These are phyloP conservation scores for Choristoneura rosaceana DNA, from an alignment of 2,888 invertebrate genomes.

Conservation along the genomic window DNA sequence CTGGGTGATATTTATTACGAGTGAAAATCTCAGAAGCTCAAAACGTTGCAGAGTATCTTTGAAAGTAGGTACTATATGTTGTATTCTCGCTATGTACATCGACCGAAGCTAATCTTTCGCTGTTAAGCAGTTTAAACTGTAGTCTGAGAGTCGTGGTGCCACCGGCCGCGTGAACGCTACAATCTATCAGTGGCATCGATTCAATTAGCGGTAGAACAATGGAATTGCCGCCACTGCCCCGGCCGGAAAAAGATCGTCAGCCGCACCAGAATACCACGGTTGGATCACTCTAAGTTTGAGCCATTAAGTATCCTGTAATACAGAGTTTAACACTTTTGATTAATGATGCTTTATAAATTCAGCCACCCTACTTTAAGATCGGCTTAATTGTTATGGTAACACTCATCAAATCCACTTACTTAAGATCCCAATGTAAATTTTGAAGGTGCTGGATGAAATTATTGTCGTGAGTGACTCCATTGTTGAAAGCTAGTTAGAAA, in stretches of 20 bases:
- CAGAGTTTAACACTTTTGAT: not conserved
- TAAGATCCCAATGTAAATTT: no score
- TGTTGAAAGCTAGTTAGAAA: no score
- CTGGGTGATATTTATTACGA: no score
- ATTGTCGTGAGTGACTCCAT: no score
- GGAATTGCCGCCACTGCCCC: slow-evolving; percentile 53
- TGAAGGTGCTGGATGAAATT: no score
- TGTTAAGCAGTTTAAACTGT: not conserved
- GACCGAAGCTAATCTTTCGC: not conserved
- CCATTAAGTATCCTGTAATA: slow-evolving; percentile 4
- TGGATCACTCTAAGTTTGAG: slow-evolving; percentile 4
- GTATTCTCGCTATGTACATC: no score
- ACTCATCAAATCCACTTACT: no score
- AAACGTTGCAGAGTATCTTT: no score
- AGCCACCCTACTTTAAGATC: not conserved
- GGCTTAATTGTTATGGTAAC: no score
- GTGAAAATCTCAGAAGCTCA: no score
- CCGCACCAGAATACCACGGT: slow-evolving; percentile 42
- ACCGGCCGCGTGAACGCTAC: slow-evolving; percentile 49
- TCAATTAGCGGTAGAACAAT: slow-evolving; percentile 81
- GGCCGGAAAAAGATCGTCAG: slow-evolving; percentile 46
- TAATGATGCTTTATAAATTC: not conserved
- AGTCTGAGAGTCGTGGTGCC: slow-evolving; percentile 20
- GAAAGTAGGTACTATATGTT: no score
- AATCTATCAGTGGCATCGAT: slow-evolving; percentile 82